Evolutionary conservation across 1,140 invertebrate genomes (phyloP).

Genomic region (Diachasmimorpha longicaudata): DNA sequence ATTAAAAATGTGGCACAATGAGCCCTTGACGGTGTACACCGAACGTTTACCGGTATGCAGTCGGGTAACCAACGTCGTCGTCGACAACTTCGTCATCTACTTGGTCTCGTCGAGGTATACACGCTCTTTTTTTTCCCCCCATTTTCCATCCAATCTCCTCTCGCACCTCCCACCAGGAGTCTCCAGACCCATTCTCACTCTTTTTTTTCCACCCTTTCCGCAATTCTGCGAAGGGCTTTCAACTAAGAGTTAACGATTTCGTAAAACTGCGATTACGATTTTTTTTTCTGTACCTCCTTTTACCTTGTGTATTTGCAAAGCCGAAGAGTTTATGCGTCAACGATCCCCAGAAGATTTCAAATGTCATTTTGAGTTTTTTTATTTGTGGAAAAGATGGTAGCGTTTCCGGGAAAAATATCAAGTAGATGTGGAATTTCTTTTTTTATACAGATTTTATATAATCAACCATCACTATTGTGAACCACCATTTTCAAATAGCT

Average conservation of each 20-base stretch:
- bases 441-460: too few species aligned
- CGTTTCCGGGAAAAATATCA: too few species aligned
- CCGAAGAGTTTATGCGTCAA: background rate
- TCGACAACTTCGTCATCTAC: conserved; percentile 20
- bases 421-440: too few species aligned
- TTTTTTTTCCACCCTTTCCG: conserved; percentile 22
- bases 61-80: conserved; percentile 16
- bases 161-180: background rate
- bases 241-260: conserved; percentile 47
- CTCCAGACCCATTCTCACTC: conserved; percentile 19
- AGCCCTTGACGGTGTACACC: conserved; percentile 35
- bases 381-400: background rate
- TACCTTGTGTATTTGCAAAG: conserved; percentile 10
- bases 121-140: conserved; percentile 16
- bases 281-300: conserved; percentile 11
- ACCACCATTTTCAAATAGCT: too few species aligned
- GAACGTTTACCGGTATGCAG: conserved; percentile 29
- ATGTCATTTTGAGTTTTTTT: background rate
- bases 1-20: conserved; percentile 55
- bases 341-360: background rate
- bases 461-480: too few species aligned
- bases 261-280: conserved; percentile 30
- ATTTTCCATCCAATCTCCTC: conserved; percentile 5
- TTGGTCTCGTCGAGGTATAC: conserved; percentile 22
- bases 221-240: conserved; percentile 35